Evolutionary conservation across 1,140 invertebrate genomes (phyloP), one percentile per base, ranked within the genome.

Genomic region (Aporrectodea caliginosa): DNA sequence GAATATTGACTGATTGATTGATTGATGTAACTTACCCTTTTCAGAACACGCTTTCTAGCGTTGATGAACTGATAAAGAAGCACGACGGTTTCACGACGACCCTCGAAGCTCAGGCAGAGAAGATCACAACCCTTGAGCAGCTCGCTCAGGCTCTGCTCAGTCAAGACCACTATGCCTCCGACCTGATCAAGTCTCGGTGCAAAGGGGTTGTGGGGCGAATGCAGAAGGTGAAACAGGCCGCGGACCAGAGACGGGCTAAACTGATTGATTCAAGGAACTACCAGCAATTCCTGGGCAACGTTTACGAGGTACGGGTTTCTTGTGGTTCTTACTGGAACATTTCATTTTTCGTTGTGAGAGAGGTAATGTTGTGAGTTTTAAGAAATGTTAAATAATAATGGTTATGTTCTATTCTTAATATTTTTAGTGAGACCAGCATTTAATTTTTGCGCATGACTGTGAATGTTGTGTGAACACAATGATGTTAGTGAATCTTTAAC

Each of bases 21-120:
- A n/a, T n/a, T n/a, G n/a, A n/a, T n/a, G n/a, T n/a, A n/a, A n/a
- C n/a, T n/a, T n/a, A n/a, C n/a, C n/a, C 1, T 75, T 85, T 84
- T 35, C 83, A 87, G 86, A 84, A 99, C 87, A 98, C 96, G 0
- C 88, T 99, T 16, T 97, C 99, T 87, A 95, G 94, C 12, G 97
- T 98, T 0, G 97, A 99, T 88, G 95, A 95, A 2, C 87, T 99
- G 71, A 94, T 98, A 35, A 99, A 98, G 89, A 99, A 99, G 86
- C 97, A 99, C 87, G 96, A 98, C 87, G 96, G 98, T 88, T 99
- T 99, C 87, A 96, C 98, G 87, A 99, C 98, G 88, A 97, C 95
- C 2, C 89, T 98, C 0, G 94, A 94, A n/a, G 97, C 97, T 14
- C 97, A 99, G 85, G 96, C 98, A 86, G 97, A 99, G 85, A 98